phyloP scores from a whole-genome alignment of 1,140 invertebrate genomes.

The Pinna nobilis region DNA sequence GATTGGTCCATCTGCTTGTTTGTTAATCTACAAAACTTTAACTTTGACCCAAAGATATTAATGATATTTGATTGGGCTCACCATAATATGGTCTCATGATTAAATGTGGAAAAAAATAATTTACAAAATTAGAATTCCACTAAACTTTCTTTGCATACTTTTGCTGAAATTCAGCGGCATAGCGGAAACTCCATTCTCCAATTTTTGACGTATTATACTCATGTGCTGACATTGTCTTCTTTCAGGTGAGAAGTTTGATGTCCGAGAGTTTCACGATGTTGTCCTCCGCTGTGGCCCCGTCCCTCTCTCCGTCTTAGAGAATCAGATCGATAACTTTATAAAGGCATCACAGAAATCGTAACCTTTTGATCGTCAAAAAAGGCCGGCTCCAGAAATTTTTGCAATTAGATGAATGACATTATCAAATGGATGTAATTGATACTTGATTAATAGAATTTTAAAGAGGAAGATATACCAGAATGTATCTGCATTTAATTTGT shows the following conservation, averaged over 20 bases:
- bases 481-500: too few species aligned
- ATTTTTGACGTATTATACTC: background rate
- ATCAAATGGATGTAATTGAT: too few species aligned
- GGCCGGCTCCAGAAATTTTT: too few species aligned
- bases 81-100: too few species aligned
- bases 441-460: too few species aligned
- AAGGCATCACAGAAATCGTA: background rate
- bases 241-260: conserved; percentile 30
- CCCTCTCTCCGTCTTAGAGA: conserved; percentile 26
- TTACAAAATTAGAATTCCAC: background rate
- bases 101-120: background rate
- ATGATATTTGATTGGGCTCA: too few species aligned
- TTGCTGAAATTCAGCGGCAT: background rate
- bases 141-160: background rate
- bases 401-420: too few species aligned
- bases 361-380: too few species aligned
- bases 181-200: background rate
- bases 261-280: conserved; percentile 36
- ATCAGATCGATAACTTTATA: conserved; percentile 20
- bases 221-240: background rate
- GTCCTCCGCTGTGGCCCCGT: conserved; percentile 30
- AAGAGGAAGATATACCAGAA: too few species aligned
- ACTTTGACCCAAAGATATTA: too few species aligned
- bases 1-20: too few species aligned
- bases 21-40: too few species aligned